Base-by-base conservation (phyloP, 2,888 invertebrate species). In the Caenorhabditis sp. region DNA sequence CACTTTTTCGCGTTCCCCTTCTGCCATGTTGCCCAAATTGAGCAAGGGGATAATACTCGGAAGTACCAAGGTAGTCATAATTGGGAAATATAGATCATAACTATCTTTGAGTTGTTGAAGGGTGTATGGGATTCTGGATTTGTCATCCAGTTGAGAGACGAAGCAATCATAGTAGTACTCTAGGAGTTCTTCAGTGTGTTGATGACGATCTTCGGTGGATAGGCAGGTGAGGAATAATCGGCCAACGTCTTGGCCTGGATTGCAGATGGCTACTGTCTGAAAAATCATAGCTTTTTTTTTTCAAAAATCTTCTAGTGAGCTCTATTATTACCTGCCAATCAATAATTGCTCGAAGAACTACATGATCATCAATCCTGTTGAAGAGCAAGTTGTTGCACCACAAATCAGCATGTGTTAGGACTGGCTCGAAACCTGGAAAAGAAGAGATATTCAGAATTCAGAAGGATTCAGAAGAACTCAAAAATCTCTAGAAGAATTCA, bases 361-460 rank as follows among this genome's bases (percentile, higher is more conserved):
- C 38, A 20, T 36, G 62, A 17, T 65, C 72, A 8, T 63, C 68
- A 1, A 64, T 59, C 26, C 36, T 49, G 1, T 52, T 59, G 52
- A 56, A 68, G 20, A 73, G 53, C 49, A 73, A 61, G 56, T 73
- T 73, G 12, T 59, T 43, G 23, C 58, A 61, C 72, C 72, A 68
- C 5, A 68, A 43, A 25, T 73, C 72, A 5, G 58, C 63, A 26
- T 73, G 72, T 14, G 62, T 65, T 59, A 73, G 21, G 21, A 73
- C 72, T 73, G 56, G 53, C 21, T 26, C 8, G 49, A 64, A 61
- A 1, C 63, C 72, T 23, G 64, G 58, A 57, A 73, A 17, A 17
- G 14, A 17, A 12, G 43, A 43, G 12, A 43, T 8, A 36, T 36
- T 36, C 36, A 36, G 36, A 5, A 36, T 36, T 14, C 43, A 5